Base-by-base conservation (phyloP, 2,888 invertebrate genomes). In the Ectemnius cavifrons region DNA sequence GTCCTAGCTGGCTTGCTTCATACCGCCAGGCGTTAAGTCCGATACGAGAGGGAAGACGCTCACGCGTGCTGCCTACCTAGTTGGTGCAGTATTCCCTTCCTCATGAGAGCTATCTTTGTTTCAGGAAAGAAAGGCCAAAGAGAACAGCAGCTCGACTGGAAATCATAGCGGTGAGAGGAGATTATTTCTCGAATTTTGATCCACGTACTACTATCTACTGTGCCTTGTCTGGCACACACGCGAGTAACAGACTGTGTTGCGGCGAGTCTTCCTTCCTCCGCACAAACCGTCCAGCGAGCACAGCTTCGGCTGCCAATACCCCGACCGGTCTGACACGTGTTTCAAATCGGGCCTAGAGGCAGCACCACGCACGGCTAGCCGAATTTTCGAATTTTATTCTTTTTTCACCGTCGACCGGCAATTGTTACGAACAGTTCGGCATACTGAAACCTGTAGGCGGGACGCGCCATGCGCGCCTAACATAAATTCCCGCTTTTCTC, bases 1-100 rank as follows among this genome's bases (percentile, higher is more conserved):
- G 94, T 94, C 93, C 94, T 93, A 78, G 75, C 78, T 81, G 73
- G 77, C 79, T 79, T 74, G 57, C 73, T 71, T 76, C 49, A 28
- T 58, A 52, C 72, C 63, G 74, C 75, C 76, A 73, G 73, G 79
- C 81, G 67, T 77, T 75, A 78, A 81, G 75, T 81, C 69, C 77
- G 18, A 70, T 13, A 57, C 27, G 64, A 37, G 37, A 58, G 47
- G 52, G 60, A 47, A 46, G 47, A 59, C 65, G 16, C 52, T 69
- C 60, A 49, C 45, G 58, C 28, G 28, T 4, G 49, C 52, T 20
- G 61, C 49, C 18, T 45, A 47, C 23, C 6, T 47, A 47, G 60
- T 56, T 52, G 52, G 59, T 56, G 20, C 20, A 62, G 11, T n/a
- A 52, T 52, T 57, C 58, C 8, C 13, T 47, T 58, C 70, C 61